Base-by-base conservation (phyloP, 2,888 invertebrate species). In the Nasonia oneida region DNA sequence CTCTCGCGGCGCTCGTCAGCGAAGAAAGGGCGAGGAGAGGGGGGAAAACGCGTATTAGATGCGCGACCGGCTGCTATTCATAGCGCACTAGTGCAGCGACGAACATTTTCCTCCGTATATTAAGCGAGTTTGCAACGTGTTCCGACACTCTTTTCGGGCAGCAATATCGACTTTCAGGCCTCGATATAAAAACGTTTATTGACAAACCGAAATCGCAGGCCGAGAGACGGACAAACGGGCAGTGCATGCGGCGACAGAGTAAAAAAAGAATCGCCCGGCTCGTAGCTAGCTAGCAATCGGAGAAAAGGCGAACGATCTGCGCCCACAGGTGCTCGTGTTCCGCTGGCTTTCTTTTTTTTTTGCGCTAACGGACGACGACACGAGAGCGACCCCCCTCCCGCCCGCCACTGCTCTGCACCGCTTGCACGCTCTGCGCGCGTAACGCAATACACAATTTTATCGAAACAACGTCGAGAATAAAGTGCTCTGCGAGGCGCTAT, bases 11-110 rank as follows among this genome's bases (percentile, higher is more conserved):
- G 12, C 29, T 15, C 47, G 37, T 14, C 15, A 23, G 75, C 74
- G 10, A 6, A 39, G n/a, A 53, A 39, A 47, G 23, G 3, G 18
- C 23, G 15, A 1, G 64, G n/a, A 33, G 50, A 50, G 37, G 47
- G 47, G 50, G 53, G 70, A 75, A 76, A 23, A 61, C 12, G 73
- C 82, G 84, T 86, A 77, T 74, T 74, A 84, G 64, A 57, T n/a
- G 18, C 57, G 33, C 37, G 29, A 23, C 33, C 37, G 73, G 15
- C 84, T 87, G 87, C 90, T 90, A 90, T 89, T 90, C 90, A 91
- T 91, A 91, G 90, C 42, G 8, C 1, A 29, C 29, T 29, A 1
- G 29, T 29, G 29, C 1, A 29, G 29, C 29, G 47, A 47, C 90
- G 87, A 87, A 88, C 85, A 85, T 12, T 12, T 47, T 47, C 3